These are phyloP conservation scores for Amblyopsis rosae DNA, from an alignment of 2,113 vertebrate genomes.

Conservation along the genomic window DNA sequence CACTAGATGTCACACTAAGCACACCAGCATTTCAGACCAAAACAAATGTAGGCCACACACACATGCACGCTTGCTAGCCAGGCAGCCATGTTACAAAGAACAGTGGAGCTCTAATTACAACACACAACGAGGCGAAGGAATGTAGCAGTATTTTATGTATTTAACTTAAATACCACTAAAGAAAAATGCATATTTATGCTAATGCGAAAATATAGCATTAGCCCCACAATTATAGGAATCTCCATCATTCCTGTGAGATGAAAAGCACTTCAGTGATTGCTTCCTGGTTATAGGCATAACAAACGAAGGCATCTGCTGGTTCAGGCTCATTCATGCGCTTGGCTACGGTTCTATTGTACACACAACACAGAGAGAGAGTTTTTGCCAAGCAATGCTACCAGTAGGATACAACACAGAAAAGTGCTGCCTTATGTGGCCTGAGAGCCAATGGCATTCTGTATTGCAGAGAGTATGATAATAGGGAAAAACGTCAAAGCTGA, in stretches of 20 bases:
- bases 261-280: constrained; percentile 15
- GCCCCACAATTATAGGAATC: background rate
- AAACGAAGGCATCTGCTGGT: constrained; percentile 28
- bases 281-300: constrained; percentile 21
- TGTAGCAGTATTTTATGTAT: no score
- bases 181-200: background rate
- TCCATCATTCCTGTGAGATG: background rate
- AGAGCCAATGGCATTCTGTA: constrained; percentile 48
- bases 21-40: no score
- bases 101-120: no score
- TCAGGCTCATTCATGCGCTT: constrained; percentile 25
- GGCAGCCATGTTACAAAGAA: no score
- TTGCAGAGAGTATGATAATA: constrained; percentile 45
- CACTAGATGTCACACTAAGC: no score
- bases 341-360: constrained; percentile 29
- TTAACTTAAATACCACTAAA: background rate
- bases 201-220: background rate
- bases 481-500: constrained; percentile 49
- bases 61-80: no score
- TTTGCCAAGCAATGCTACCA: no score
- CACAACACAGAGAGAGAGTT: constrained; percentile 31
- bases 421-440: constrained; percentile 38
- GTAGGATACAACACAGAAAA: constrained; percentile 25
- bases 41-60: no score
- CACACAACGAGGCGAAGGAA: no score